Evolutionary conservation across 2,888 invertebrate species (phyloP).

Genomic region (Cheilosia soror): DNA sequence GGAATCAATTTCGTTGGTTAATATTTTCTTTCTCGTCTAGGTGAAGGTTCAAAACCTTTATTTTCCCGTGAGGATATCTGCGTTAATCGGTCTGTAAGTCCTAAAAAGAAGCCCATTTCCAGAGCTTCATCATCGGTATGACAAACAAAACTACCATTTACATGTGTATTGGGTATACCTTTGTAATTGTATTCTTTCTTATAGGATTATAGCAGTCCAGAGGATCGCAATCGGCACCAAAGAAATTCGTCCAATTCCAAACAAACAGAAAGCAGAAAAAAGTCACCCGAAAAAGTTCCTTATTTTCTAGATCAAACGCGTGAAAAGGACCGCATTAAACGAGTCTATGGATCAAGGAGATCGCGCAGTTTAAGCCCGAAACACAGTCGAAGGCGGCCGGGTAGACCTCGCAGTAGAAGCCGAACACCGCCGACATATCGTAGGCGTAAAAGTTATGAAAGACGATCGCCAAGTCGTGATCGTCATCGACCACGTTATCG

Average conservation of each 20-base stretch:
- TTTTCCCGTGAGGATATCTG: constrained; percentile 59
- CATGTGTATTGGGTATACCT: not conserved
- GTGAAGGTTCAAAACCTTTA: constrained; percentile 69
- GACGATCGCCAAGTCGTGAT: constrained; percentile 54
- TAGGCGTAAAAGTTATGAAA: constrained; percentile 22
- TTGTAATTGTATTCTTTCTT: not conserved
- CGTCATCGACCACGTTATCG: constrained; percentile 35
- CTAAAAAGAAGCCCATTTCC: constrained; percentile 26
- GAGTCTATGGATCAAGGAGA: constrained; percentile 50
- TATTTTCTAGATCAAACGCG: constrained; percentile 67
- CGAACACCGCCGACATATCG: constrained; percentile 36
- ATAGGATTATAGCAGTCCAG: constrained; percentile 58
- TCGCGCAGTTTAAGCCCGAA: constrained; percentile 47
- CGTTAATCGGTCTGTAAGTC: constrained; percentile 51
- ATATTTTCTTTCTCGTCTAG: constrained; percentile 40
- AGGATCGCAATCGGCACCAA: constrained; percentile 22
- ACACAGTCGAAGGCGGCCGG: not conserved
- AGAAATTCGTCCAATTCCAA: constrained; percentile 2
- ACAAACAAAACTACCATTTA: not conserved
- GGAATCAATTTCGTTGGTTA: constrained; percentile 16
- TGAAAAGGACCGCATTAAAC: constrained; percentile 60
- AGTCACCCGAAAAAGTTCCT: constrained; percentile 57
- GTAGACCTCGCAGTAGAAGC: constrained; percentile 28
- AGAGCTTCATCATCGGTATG: constrained; percentile 58
- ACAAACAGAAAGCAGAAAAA: constrained; percentile 5